Evolutionary conservation across 2,888 invertebrate genomes (phyloP), one percentile per base, ranked within the genome.

Genomic region (Hesperia comma): DNA sequence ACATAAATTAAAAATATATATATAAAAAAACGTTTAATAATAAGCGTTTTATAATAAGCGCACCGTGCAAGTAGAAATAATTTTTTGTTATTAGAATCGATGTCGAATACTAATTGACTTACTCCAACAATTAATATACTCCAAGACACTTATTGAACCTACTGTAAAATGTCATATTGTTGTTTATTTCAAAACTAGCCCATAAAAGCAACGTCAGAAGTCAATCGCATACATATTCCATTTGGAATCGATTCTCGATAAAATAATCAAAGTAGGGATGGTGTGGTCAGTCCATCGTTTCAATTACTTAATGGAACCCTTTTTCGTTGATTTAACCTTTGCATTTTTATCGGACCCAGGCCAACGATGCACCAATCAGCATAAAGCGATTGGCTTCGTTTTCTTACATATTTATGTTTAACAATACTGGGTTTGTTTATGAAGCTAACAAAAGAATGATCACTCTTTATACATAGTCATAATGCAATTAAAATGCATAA

Each of bases 231-330:
- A 54, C 66, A 54, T 66, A 60, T 58, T 66, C 64, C 53, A 66
- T 15, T 60, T 60, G 40, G 53, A 53, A 66, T 66, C 64, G 64
- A 66, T 66, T 66, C 58, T 66, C 58, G 58, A 66, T 66, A 66
- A 66, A 66, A 60, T 66, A 66, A 66, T 66, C 64, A 66, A 66
- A 66, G 64, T 54, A 66, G 53, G 58, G 53, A 54, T 51, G 49
- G 57, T 58, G 49, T 58, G 58, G 64, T 60, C 64, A 66, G 64
- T 60, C 64, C 58, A 66, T 64, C 51, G 49, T 64, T 66, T 66
- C 64, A 66, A 66, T 66, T 66, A 66, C 64, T 66, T 66, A 66
- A 66, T 66, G 58, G 64, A 66, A 60, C 58, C 64, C 64, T 66
- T 58, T 66, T 66, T 60, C 64, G 58, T 64, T 60, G 64, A 53